Base-by-base conservation (phyloP, 2,888 invertebrate species). In the Netelia fuscicornis region DNA sequence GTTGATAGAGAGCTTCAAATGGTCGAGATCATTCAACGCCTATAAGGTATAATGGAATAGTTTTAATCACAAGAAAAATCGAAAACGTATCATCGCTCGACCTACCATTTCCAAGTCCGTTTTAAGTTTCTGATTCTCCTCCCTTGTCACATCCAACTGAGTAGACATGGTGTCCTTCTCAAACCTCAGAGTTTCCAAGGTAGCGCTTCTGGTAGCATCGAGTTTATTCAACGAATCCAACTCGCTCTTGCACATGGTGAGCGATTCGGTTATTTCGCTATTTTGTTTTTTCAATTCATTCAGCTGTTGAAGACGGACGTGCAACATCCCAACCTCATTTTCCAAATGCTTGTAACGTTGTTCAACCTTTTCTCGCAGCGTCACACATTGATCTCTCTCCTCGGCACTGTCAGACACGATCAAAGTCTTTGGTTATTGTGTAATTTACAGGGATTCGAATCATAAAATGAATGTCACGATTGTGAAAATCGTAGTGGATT, bases 371-470 rank as follows among this genome's bases (percentile, higher is more conserved):
- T 88, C 90, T 25, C 91, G 89, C 20, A 90, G 83, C 1, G 91
- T 92, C 13, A 92, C 88, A 77, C 93, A 94, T 75, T 92, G 91
- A 81, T 93, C 93, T 75, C 93, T 91, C 83, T 94, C 93, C 68
- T 93, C 92, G 0, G 90, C 91, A 44, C 94, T 94, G 83, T 60
- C 89, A 88, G 13, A 13, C 10, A 48, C 13, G 2, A 13, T 13
- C 8, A 13, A 13, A 48, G 10, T 48, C 13, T 48, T 48, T 48
- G 10, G 11, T 10, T 48, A 48, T 48, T 13, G 13, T 48, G 2
- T 11, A 48, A 48, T 5, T 48, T 13, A 1, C 37, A 37, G 30
- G 30, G 3, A 30, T 30, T 2, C 5, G 0, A 5, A 30, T 37
- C 37, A 37, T 37, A 8, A 37, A 37, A 37, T 8, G 17, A 37